phyloP scores from a whole-genome alignment of 2,888 invertebrate species.

The Sthenelais limicola region DNA sequence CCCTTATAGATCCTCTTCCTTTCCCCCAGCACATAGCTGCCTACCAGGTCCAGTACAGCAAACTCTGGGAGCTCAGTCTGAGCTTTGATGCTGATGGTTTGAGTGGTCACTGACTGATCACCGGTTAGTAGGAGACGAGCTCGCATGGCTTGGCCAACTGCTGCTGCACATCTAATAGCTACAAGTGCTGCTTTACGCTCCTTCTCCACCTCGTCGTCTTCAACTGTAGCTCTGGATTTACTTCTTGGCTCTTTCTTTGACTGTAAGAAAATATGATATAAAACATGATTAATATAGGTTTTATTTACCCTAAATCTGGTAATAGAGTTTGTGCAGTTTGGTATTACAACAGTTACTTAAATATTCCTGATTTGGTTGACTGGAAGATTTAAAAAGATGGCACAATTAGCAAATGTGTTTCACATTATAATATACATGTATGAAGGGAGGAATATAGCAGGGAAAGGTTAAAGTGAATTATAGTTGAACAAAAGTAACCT shows the following conservation, averaged over 20 bases:
- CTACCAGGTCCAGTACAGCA: slow-evolving; percentile 65
- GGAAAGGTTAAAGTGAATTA: no score
- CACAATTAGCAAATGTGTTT: no score
- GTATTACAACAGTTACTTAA: no score
- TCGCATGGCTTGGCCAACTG: slow-evolving; percentile 62
- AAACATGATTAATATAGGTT: no score
- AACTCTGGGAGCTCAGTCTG: slow-evolving; percentile 65
- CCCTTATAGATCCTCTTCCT: slow-evolving; percentile 69
- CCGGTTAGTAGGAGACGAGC: slow-evolving; percentile 61
- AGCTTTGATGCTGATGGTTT: slow-evolving; percentile 54
- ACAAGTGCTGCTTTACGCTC: slow-evolving; percentile 65
- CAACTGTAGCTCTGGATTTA: not conserved
- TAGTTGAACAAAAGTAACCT: no score
- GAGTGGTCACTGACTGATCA: slow-evolving; percentile 58
- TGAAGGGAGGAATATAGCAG: no score
- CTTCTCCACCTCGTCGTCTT: slow-evolving; percentile 8
- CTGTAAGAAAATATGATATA: slow-evolving; percentile 2
- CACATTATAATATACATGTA: no score
- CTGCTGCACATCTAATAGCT: slow-evolving; percentile 67
- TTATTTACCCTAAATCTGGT: no score
- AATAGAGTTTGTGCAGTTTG: no score
- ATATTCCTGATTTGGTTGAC: no score
- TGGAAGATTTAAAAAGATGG: no score
- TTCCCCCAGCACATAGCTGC: slow-evolving; percentile 68
- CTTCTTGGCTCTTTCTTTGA: not conserved